Percentiles rank a stretch among this genome's conserved stretches.
Evolutionary conservation across 2,797 vertebrate genomes (phyloP).

Genomic region (Lepus oiostolus): DNA sequence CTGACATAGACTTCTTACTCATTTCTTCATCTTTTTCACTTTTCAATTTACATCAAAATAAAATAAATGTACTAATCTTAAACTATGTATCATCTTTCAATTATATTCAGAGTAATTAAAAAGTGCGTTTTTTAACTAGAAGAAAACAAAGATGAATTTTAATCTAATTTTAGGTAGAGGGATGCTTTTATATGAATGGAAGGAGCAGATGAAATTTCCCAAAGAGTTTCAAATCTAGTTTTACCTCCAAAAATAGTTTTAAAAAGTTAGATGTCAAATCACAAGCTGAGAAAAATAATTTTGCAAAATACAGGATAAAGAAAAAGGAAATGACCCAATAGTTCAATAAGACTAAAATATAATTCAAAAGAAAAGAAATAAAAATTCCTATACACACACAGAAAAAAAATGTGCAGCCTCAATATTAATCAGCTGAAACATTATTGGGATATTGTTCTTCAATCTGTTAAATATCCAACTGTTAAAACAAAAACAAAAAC

Average conservation of each 20-base stretch:
- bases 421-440: background rate
- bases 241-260: background rate
- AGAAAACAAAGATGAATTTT: background rate
- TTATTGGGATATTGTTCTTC: background rate
- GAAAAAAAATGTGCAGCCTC: background rate
- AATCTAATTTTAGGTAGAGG: background rate
- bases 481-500: too few species aligned
- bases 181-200: constrained; percentile 24
- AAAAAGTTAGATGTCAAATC: background rate
- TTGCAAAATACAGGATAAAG: background rate
- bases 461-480: background rate
- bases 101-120: constrained; percentile 44
- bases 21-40: background rate
- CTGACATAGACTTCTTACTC: background rate
- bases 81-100: background rate
- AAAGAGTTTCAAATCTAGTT: background rate
- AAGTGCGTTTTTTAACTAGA: background rate
- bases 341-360: background rate
- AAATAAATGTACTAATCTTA: background rate
- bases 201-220: background rate
- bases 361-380: constrained; percentile 6
- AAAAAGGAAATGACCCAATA: background rate
- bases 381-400: background rate
- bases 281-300: background rate
- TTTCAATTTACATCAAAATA: background rate